Percentiles rank a stretch among this genome's conserved stretches.
Evolutionary conservation across 2,113 vertebrate species (phyloP).

Genomic region (Ursus arctos): DNA sequence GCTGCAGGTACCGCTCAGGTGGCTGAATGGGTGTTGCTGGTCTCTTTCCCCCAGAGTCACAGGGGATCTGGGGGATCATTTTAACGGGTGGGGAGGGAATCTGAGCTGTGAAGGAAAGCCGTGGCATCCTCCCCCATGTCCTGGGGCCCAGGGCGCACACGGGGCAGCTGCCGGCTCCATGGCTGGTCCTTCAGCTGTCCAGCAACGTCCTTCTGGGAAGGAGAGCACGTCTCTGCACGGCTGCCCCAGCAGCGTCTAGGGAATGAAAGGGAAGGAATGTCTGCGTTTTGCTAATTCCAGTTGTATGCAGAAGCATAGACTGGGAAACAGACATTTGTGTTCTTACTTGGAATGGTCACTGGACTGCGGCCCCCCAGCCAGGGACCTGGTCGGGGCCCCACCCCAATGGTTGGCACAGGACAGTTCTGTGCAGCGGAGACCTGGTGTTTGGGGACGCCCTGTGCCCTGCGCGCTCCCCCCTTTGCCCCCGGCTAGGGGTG

Average conservation of each 20-base stretch:
- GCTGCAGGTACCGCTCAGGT: accelerated
- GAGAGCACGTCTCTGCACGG: background rate
- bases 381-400: background rate
- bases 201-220: background rate
- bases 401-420: background rate
- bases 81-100: background rate
- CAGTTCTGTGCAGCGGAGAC: background rate
- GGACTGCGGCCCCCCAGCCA: background rate
- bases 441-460: background rate
- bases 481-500: background rate
- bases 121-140: background rate
- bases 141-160: background rate
- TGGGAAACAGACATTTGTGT: background rate
- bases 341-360: no score
- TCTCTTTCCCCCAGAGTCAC: no score
- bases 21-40: background rate
- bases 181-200: background rate
- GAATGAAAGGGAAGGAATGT: accelerated
- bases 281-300: no score
- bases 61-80: background rate
- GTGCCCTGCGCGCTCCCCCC: background rate
- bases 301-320: accelerated
- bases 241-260: accelerated
- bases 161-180: background rate
- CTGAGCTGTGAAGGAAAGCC: background rate